Conservation (phyloP, 2,888 invertebrate species). For the Euplexia lucipara region DNA sequence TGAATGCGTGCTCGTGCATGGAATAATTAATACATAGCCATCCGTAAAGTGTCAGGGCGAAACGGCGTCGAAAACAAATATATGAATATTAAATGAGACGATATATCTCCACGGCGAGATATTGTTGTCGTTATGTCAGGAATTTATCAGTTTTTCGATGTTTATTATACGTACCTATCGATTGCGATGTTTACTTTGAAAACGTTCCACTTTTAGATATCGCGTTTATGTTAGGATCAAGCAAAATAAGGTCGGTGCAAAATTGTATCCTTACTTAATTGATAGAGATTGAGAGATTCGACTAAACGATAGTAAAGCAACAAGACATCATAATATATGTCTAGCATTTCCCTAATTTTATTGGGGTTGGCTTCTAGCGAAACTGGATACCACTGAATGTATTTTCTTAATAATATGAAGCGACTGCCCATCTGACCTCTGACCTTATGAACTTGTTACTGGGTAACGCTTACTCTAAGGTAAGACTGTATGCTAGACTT, state of each 20-base stretch:
- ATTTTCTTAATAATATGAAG: too few species aligned
- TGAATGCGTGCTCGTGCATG: slow-evolving; percentile 79
- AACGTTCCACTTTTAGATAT: slow-evolving; percentile 14
- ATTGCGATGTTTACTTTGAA: slow-evolving; percentile 4
- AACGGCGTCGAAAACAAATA: slow-evolving; percentile 85
- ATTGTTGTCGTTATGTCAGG: slow-evolving; percentile 67
- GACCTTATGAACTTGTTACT: too few species aligned
- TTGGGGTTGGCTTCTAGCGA: too few species aligned
- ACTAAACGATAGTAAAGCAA: too few species aligned
- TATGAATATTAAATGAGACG: slow-evolving; percentile 85
- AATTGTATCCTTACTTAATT: background rate
- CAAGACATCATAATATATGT: too few species aligned
- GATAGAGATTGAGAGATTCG: too few species aligned
- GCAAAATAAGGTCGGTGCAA: too few species aligned
- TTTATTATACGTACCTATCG: slow-evolving; percentile 15
- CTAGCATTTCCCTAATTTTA: too few species aligned
- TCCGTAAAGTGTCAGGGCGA: slow-evolving; percentile 82
- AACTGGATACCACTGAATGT: too few species aligned
- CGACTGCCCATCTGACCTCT: too few species aligned
- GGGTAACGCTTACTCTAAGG: too few species aligned
- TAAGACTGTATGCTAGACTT: too few species aligned
- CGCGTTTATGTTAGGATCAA: background rate
- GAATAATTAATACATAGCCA: slow-evolving; percentile 83
- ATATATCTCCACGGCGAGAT: slow-evolving; percentile 75
- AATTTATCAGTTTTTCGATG: slow-evolving; percentile 47